A percentile compares a stretch with the other conserved stretches of the same genome.
Evolutionary conservation across 2,888 invertebrate species (phyloP).

Genomic region (Cheilosia vernalis): DNA sequence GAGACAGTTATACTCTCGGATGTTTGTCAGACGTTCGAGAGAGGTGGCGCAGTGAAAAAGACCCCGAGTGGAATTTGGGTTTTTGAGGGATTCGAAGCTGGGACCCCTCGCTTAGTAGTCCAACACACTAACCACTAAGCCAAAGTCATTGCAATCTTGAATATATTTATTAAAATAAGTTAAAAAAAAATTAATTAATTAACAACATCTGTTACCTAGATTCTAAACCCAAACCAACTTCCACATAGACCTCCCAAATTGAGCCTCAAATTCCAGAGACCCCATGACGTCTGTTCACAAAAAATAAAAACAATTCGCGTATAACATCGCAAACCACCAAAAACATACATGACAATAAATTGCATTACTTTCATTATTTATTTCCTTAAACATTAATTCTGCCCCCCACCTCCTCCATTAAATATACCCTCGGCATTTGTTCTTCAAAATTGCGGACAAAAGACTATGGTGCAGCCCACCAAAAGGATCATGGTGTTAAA

Average conservation of each 20-base stretch:
- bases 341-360: slow-evolving; percentile 59
- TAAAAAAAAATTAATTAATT: no score
- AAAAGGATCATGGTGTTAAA: slow-evolving; percentile 59
- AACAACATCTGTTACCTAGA: no score
- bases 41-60: no score
- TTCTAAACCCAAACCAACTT: not conserved
- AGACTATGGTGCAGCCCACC: slow-evolving; percentile 18
- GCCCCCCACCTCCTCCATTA: slow-evolving; percentile 14
- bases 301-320: slow-evolving; percentile 8
- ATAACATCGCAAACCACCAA: slow-evolving; percentile 5
- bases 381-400: slow-evolving; percentile 47
- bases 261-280: slow-evolving; percentile 50
- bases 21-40: no score
- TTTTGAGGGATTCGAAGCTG: no score
- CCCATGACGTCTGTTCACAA: slow-evolving; percentile 36
- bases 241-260: not conserved
- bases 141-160: no score
- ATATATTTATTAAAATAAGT: no score
- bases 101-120: no score
- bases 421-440: slow-evolving; percentile 47
- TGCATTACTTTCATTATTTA: slow-evolving; percentile 54
- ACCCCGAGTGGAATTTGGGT: no score
- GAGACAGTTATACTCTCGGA: no score
- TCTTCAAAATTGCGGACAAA: slow-evolving; percentile 57
- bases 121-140: no score